Percentiles rank a stretch among this genome's conserved stretches.
phyloP scores from a whole-genome alignment of 2,888 invertebrate species.

The Polydesmus complanatus region DNA sequence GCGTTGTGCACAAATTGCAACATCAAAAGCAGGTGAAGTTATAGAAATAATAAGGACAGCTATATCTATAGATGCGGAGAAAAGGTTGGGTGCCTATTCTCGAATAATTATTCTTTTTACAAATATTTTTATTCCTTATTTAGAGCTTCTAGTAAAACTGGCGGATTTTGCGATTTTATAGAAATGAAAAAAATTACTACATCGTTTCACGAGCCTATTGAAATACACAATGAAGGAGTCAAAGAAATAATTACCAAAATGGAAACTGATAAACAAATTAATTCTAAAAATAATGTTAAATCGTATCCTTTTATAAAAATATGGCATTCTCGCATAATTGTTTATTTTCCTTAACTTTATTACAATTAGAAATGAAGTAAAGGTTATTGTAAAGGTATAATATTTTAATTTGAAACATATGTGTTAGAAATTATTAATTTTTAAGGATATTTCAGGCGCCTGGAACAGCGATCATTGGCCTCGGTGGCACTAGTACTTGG shows the following conservation, averaged over 20 bases:
- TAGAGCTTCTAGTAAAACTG: background rate
- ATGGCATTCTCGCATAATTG: background rate
- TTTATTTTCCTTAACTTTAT: background rate
- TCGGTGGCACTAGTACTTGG: constrained; percentile 18
- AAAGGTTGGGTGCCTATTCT: too few relatives aligned
- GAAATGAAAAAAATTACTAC: background rate
- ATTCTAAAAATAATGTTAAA: background rate
- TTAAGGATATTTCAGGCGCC: constrained; percentile 2
- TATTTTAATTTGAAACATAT: background rate
- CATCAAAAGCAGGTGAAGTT: constrained; percentile 49
- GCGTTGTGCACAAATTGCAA: constrained; percentile 51
- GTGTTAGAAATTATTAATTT: background rate
- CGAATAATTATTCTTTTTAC: too few relatives aligned
- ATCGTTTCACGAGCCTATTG: background rate
- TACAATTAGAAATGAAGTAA: background rate
- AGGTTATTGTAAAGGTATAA: background rate
- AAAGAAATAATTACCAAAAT: background rate
- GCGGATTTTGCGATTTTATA: background rate
- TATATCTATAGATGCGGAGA: constrained; percentile 47
- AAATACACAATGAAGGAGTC: background rate
- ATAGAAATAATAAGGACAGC: constrained; percentile 54
- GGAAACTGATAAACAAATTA: background rate
- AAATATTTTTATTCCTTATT: too few relatives aligned
- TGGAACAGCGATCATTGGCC: constrained; percentile 12
- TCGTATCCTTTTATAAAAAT: background rate